Evolutionary conservation across 2,888 invertebrate genomes (phyloP), one percentile per base, ranked within the genome.

Genomic region (Neuroscelio doddi): DNA sequence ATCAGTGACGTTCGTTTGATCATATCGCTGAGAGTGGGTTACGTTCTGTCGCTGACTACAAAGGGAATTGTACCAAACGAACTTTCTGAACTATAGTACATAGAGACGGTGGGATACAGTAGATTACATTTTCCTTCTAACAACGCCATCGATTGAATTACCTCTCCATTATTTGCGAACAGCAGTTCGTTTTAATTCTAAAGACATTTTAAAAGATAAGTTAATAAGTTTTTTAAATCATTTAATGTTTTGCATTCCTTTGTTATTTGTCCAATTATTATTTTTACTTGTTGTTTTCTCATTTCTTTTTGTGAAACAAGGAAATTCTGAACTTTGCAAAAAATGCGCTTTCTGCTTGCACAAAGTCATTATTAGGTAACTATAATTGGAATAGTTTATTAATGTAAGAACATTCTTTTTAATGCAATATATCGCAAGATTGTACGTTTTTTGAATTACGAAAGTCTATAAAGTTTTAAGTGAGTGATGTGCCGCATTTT

Each of bases 401-500:
- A 3, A 9, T 30, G 10, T 3, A 10, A 3, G 38, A 16, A 38
- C 38, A 8, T 38, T 9, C n/a, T n/a, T n/a, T n/a, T n/a, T n/a
- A n/a, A n/a, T n/a, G n/a, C n/a, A n/a, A n/a, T n/a, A n/a, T n/a
- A n/a, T n/a, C n/a, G 17, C 21, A 8, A 16, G 15, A 16, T 16
- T 1, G 10, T 7, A 4, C 12, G 32, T 32, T 12, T 12, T 8
- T 38, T 3, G 17, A 16, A 38, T 16, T 14, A 66, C 41, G 62
- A 50, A 59, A 64, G 68, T 68, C 69, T 68, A 70, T 76, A 75
- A 75, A 77, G 49, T 58, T 53, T 63, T 69, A 72, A 69, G 71
- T 62, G 64, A 67, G 52, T 38, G 70, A 68, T 73, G 70, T 61
- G 71, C 58, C 71, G 67, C 70, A 75, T 76, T 76, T 77, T 77